Conservation (phyloP, 2,113 vertebrate genomes). For the Chaetorhynchus papuensis region DNA sequence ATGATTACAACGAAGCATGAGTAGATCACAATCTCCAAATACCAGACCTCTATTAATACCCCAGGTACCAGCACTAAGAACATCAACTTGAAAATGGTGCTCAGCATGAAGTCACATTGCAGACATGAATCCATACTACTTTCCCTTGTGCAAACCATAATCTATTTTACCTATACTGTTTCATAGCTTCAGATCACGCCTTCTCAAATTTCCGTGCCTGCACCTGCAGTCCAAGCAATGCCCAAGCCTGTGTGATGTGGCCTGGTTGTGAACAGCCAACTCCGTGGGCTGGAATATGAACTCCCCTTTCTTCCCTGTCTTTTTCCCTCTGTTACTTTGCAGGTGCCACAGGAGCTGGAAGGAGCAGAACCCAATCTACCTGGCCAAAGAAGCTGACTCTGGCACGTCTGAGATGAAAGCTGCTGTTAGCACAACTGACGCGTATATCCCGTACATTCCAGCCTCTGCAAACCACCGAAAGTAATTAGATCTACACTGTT, state of each 20-base stretch:
- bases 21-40: not conserved
- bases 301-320: not conserved
- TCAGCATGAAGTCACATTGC: not conserved
- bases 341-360: not conserved
- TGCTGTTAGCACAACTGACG: not conserved
- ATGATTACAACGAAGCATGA: not conserved
- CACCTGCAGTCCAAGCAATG: not conserved
- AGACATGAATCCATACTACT: not conserved
- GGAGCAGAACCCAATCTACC: not conserved
- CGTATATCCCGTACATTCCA: not conserved
- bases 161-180: not conserved
- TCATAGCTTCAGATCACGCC: not conserved
- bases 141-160: not conserved
- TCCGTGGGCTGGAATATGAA: not conserved
- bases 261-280: not conserved
- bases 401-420: not conserved
- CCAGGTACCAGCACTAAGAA: not conserved
- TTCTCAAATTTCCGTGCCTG: not conserved
- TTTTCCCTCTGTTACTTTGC: not conserved
- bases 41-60: not conserved
- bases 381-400: not conserved
- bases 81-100: not conserved
- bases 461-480: rapidly evolving
- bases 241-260: not conserved
- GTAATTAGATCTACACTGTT: not conserved